phyloP scores from a whole-genome alignment of 2,888 invertebrate genomes.

The Xanthia togata region DNA sequence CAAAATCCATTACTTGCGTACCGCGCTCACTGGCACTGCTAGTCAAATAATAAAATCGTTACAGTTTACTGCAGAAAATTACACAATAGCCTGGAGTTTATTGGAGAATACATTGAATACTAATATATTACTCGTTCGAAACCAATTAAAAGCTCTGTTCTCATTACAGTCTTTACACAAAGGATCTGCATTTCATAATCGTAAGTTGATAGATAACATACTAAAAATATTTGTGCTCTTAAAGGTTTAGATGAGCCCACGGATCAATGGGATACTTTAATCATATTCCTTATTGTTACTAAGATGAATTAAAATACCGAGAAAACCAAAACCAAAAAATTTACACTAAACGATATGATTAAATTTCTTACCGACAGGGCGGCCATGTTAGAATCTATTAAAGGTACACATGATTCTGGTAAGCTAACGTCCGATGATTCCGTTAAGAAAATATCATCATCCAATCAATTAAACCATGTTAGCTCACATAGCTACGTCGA shows the following conservation, averaged over 20 bases:
- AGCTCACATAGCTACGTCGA: conserved; percentile 5
- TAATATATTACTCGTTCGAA: conserved; percentile 11
- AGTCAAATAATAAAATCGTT: too few relatives aligned
- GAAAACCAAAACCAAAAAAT: conserved; percentile 2
- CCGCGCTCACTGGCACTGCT: too few relatives aligned
- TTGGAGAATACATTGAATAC: too few relatives aligned
- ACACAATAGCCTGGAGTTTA: too few relatives aligned
- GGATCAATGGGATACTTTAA: background rate
- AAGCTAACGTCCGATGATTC: background rate
- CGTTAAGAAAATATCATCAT: background rate
- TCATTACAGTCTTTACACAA: background rate
- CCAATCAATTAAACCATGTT: background rate
- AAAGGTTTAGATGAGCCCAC: conserved; percentile 6
- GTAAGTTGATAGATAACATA: conserved; percentile 8
- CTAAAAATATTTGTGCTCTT: conserved; percentile 12
- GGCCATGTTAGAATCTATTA: conserved; percentile 4
- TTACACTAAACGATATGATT: conserved; percentile 10
- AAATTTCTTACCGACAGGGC: conserved; percentile 11
- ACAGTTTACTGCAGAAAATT: too few relatives aligned
- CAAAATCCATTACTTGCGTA: too few relatives aligned
- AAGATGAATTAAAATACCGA: conserved; percentile 1
- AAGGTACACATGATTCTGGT: conserved; percentile 6
- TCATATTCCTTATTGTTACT: conserved; percentile 6
- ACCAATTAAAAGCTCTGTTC: conserved; percentile 19
- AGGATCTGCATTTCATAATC: conserved; percentile 1